phyloP scores from a whole-genome alignment of 2,797 vertebrate genomes.

The Acomys russatus region DNA sequence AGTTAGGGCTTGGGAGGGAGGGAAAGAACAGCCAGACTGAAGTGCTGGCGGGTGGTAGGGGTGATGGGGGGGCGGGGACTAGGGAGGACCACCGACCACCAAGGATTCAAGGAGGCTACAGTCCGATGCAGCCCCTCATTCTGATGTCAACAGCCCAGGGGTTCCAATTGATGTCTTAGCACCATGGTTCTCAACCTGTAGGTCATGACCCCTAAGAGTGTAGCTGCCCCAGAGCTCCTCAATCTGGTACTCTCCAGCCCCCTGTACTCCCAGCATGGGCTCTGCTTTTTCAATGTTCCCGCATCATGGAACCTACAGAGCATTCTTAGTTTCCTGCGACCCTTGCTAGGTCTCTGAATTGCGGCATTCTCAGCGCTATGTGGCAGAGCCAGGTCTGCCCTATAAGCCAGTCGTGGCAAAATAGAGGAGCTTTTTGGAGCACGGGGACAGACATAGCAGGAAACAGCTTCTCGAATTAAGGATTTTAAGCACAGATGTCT shows the following conservation, averaged over 20 bases:
- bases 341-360: neutral
- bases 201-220: neutral
- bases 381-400: neutral
- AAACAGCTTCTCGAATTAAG: conserved; percentile 37
- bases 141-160: neutral
- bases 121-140: neutral
- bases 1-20: neutral
- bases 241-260: neutral
- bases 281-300: neutral
- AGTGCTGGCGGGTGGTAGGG: neutral
- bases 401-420: neutral
- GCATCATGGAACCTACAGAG: neutral
- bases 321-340: neutral
- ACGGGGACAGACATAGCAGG: neutral
- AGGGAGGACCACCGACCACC: too few species aligned
- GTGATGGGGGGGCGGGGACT: too few species aligned
- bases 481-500: conserved; percentile 73
- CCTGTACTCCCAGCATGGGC: neutral
- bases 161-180: neutral
- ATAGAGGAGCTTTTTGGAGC: neutral
- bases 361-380: neutral
- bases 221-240: neutral
- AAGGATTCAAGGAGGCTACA: neutral
- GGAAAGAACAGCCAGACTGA: neutral
- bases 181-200: neutral